Evolutionary conservation across 2,797 vertebrate genomes (phyloP).

Genomic region (Lacerta agilis): DNA sequence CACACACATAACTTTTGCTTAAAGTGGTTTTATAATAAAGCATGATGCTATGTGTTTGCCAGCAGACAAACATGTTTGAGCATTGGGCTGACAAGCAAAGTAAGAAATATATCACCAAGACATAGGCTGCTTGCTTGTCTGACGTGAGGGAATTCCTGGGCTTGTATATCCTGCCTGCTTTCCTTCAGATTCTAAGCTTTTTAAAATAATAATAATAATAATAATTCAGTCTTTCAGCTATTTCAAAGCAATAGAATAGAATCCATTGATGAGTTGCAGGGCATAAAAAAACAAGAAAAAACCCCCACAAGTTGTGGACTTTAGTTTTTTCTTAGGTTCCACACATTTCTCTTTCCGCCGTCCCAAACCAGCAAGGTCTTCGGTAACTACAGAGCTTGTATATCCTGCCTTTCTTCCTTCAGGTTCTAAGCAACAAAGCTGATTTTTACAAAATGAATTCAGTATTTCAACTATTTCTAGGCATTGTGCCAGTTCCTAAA

Average conservation of each 20-base stretch:
- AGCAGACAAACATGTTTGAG: not conserved
- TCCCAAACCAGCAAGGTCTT: not conserved
- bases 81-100: too few species aligned
- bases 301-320: too few species aligned
- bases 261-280: too few species aligned
- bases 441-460: not conserved
- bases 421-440: not conserved
- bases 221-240: too few species aligned
- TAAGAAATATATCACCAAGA: too few species aligned
- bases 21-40: conserved; percentile 2
- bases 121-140: too few species aligned
- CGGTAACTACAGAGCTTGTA: not conserved
- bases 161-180: too few species aligned
- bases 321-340: not conserved
- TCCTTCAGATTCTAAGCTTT: too few species aligned
- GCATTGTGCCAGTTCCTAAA: not conserved
- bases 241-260: too few species aligned
- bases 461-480: not conserved
- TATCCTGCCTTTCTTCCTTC: not conserved
- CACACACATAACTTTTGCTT: not conserved
- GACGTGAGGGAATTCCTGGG: too few species aligned
- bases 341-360: not conserved
- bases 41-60: not conserved
- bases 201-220: too few species aligned
- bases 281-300: too few species aligned